A percentile compares a stretch with the other conserved stretches of the same genome.
Conservation (phyloP, 2,797 vertebrate genomes). For the Schizothorax lantsangensis region DNA sequence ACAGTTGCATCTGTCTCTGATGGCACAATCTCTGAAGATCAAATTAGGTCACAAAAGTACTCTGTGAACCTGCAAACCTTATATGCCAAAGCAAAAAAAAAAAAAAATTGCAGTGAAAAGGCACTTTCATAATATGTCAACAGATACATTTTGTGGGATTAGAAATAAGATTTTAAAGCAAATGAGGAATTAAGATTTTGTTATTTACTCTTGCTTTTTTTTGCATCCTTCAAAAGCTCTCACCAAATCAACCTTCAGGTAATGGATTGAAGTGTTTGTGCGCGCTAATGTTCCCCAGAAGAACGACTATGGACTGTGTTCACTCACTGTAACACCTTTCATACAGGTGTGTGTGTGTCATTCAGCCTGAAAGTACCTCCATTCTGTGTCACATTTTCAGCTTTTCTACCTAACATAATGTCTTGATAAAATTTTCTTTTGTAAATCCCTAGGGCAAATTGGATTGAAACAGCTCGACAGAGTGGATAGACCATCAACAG, state of each 20-base stretch:
- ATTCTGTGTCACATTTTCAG: constrained; percentile 29
- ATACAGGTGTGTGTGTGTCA: constrained; percentile 32
- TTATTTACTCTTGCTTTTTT: background rate
- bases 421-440: constrained; percentile 42
- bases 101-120: background rate
- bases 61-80: background rate
- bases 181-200: background rate
- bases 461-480: constrained; percentile 52
- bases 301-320: constrained; percentile 43
- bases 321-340: constrained; percentile 30
- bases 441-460: constrained; percentile 30
- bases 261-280: background rate
- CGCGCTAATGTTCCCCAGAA: background rate
- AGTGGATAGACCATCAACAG: constrained; percentile 58
- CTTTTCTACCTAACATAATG: constrained; percentile 34
- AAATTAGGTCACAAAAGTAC: background rate
- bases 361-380: constrained; percentile 17
- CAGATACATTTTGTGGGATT: background rate
- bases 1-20: background rate
- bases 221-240: background rate
- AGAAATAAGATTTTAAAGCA: background rate
- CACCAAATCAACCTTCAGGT: background rate
- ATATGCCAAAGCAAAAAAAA: background rate
- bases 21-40: background rate
- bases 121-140: background rate